Percentiles rank a stretch among this genome's conserved stretches.
These are phyloP conservation scores for Ailurus styani DNA, from an alignment of 2,113 vertebrate species.

Conservation along the genomic window DNA sequence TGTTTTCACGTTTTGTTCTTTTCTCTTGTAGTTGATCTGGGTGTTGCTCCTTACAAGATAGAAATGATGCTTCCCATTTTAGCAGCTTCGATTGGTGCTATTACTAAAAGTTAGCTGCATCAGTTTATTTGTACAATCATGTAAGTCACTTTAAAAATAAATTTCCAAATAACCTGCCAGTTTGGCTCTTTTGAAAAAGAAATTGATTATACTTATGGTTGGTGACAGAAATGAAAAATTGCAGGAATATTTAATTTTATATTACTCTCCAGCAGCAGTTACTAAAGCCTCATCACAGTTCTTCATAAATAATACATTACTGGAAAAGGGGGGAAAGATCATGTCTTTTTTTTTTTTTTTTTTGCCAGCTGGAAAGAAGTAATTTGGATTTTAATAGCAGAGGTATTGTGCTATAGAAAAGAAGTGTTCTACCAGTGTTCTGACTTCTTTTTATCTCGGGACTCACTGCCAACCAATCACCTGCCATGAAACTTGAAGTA, in stretches of 20 bases:
- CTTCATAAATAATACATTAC: constrained; percentile 18
- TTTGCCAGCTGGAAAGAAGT: background rate
- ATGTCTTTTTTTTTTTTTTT: background rate
- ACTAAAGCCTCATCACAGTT: background rate
- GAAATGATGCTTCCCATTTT: background rate
- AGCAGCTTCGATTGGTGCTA: background rate
- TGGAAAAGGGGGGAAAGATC: background rate
- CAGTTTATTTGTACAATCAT: background rate
- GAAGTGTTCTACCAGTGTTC: background rate
- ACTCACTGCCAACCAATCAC: background rate
- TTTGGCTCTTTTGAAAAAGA: background rate
- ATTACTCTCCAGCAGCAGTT: background rate
- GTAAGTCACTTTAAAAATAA: background rate
- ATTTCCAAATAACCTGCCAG: constrained; percentile 35
- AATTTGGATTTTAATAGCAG: constrained; percentile 19
- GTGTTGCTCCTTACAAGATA: background rate
- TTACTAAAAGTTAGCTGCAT: background rate
- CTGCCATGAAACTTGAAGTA: background rate
- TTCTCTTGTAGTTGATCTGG: background rate
- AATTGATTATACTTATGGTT: background rate
- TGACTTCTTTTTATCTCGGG: background rate
- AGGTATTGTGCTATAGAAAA: background rate
- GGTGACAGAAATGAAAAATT: background rate
- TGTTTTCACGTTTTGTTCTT: background rate
- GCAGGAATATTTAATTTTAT: constrained; percentile 19